Conservation (phyloP, 1,140 invertebrate species). For the Macrobrachium nipponense region DNA sequence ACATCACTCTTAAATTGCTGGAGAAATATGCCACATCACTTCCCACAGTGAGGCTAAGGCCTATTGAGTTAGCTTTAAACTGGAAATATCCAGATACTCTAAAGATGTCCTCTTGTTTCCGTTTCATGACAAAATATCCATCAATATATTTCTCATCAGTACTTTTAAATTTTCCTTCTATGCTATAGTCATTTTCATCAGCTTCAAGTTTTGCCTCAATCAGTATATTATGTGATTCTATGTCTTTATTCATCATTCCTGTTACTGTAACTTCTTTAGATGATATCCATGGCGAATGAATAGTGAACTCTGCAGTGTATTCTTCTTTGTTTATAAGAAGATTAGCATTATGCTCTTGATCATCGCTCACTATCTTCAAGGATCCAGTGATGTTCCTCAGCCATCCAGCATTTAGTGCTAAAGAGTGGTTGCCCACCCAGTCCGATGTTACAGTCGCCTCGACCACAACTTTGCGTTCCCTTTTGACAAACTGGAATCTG, state of each 20-base stretch:
- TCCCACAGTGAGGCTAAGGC: no score
- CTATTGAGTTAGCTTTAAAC: no score
- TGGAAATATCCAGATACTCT: background rate
- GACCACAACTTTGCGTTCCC: background rate
- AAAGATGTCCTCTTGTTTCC: conserved; percentile 9
- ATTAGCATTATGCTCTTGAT: conserved; percentile 12
- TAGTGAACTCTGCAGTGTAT: background rate
- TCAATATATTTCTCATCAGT: background rate
- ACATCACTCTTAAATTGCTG: no score
- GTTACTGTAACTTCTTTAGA: conserved; percentile 11
- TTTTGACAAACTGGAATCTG: conserved; percentile 12
- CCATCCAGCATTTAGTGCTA: conserved; percentile 20
- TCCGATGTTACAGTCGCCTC: conserved; percentile 1
- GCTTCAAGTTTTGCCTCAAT: conserved; percentile 9
- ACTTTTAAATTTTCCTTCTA: conserved; percentile 25
- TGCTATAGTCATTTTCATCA: conserved; percentile 20
- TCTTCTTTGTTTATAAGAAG: background rate
- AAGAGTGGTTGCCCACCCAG: conserved; percentile 5
- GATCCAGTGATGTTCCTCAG: conserved; percentile 5
- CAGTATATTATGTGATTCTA: conserved; percentile 2
- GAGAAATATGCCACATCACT: no score
- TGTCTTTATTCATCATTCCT: conserved; percentile 16
- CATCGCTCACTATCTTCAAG: background rate
- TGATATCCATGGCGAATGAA: conserved; percentile 27
- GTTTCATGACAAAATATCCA: background rate